These are phyloP conservation scores for Etia nguti DNA, from an alignment of 2,113 vertebrate genomes.

Conservation along the genomic window DNA sequence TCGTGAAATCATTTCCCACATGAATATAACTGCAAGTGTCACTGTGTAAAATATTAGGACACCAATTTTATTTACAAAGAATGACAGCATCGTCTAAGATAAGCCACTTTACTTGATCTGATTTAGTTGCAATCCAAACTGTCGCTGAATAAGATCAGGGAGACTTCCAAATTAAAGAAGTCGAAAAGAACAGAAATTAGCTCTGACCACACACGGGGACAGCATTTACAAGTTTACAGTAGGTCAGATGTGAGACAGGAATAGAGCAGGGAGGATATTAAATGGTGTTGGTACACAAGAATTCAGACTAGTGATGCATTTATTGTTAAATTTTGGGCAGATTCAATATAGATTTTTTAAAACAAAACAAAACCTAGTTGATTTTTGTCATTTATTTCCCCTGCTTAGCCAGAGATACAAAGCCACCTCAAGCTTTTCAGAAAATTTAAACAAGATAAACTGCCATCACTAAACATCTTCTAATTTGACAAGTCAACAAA, in stretches of 20 bases:
- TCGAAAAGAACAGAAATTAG: background rate
- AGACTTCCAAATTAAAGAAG: conserved; percentile 21
- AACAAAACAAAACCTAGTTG: too few relatives aligned
- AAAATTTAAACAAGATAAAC: background rate
- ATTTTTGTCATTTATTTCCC: background rate
- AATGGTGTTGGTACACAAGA: background rate
- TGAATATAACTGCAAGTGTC: background rate
- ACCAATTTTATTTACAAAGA: background rate
- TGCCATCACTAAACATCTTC: background rate
- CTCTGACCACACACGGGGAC: background rate
- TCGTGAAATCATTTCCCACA: background rate
- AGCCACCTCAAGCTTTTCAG: background rate
- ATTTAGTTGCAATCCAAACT: background rate
- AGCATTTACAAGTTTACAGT: background rate
- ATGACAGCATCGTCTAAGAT: background rate
- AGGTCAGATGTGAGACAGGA: background rate
- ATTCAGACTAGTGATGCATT: background rate
- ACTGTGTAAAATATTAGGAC: background rate
- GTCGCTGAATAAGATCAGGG: background rate
- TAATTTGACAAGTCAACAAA: background rate
- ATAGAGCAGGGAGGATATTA: background rate
- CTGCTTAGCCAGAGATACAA: background rate
- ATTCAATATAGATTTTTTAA: background rate
- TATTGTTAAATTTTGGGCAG: too few relatives aligned
- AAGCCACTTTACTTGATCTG: background rate